Base-by-base conservation (phyloP, 2,888 invertebrate species). In the Caenorhabditis sp. region DNA sequence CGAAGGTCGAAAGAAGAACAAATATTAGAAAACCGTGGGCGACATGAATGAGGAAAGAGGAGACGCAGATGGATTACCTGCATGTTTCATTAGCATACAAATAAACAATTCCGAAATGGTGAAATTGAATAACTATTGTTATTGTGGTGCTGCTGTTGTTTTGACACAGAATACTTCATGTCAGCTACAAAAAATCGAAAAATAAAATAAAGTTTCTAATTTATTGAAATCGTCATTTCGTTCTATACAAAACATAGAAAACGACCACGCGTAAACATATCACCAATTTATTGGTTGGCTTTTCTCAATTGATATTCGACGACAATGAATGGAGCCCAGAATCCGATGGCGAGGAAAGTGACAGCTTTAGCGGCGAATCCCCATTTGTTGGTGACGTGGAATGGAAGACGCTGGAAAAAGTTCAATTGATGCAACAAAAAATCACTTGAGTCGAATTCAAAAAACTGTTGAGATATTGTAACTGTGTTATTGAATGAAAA, bases 251-350 rank as follows among this genome's bases (percentile, higher is more conserved):
- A 52, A 52, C 23, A n/a, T 21, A 56, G 56, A 63, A 59, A 53
- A 63, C 65, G 65, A 67, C 66, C 50, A 61, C 14, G 17, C 12
- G 43, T 65, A 59, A 59, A 70, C 7, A 52, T 25, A 49, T 21
- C 27, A 61, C 59, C 56, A 43, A 72, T 59, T 66, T 78, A 70
- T 66, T 66, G 64, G 76, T 83, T 84, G 67, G 83, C 83, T 81
- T 84, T 84, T 81, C 84, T 83, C 63, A 84, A 81, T 69, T 84
- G 84, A 59, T 79, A 82, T 62, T 82, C 82, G 71, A 82, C 82
- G 59, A 82, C 77, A 67, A 82, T 63, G 79, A 83, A 83, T 36
- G 83, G 83, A 59, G 81, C 80, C 83, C 83, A 83, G 82, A 83
- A 83, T 56, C 83, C 83, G 67, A 78, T 53, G 61, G 83, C 83